Evolutionary conservation across 2,888 invertebrate genomes (phyloP), one percentile per base, ranked within the genome.

Genomic region (Eulithis testata): DNA sequence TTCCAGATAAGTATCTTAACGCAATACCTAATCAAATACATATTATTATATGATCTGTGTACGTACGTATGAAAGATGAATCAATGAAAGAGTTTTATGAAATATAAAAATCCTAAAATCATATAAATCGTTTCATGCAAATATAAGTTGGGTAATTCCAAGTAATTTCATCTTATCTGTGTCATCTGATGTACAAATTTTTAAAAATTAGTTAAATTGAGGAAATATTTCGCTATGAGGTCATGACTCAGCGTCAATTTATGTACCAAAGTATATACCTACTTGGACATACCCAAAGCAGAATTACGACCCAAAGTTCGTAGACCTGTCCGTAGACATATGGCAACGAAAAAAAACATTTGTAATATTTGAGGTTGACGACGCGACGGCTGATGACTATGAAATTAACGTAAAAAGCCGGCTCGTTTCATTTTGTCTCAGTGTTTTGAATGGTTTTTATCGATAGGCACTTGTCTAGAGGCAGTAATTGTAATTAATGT

Each of bases 231-330:
- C 51, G 59, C 65, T 66, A 68, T 56, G 66, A 60, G 57, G 55
- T 62, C 64, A 68, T 69, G 71, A 70, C 50, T 68, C 71, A 73
- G 60, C 47, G 55, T 57, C 60, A 54, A 63, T 66, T 63, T 63
- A 65, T 66, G 64, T 68, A 66, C 60, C 56, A 40, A 59, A 66
- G 63, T 71, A 73, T 47, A n/a, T 51, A 43, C 27, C 43, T 52
- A 73, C 69, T 69, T 73, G 69, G 71, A 69, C 61, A 64, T 71
- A 73, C 67, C 70, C 70, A 66, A 60, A 69, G 66, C 65, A 56
- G 68, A 60, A 56, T 60, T 61, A 68, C 61, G 54, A 47, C 60
- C 55, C 27, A 63, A 57, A 65, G 68, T 68, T 68, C 65, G 56
- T 60, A 56, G 65, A 68, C 64, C 68, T 59, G 37, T 11, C 55